Evolutionary conservation across 2,888 invertebrate genomes (phyloP), one percentile per base, ranked within the genome.

Genomic region (Drosophila buzzatii): DNA sequence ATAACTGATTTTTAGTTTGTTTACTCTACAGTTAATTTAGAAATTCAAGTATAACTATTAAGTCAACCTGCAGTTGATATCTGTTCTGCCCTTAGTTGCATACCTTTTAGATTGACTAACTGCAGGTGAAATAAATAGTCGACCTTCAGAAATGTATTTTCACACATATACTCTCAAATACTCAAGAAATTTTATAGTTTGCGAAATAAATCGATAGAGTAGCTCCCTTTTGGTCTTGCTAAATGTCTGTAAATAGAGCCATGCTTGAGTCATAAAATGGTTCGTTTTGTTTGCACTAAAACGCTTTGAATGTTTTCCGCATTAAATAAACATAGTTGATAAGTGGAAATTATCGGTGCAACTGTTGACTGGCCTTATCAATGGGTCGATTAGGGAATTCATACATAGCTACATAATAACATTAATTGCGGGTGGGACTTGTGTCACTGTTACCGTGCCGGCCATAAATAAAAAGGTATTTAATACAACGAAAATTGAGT

Each of bases 301-400:
- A 20, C 41, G 35, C 70, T 76, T 78, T 76, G 59, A 49, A 62
- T 62, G 63, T 53, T 79, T 68, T 68, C 80, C 76, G 76, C 80
- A 66, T 52, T 49, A 55, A 51, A 59, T 68, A 60, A 55, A 76
- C 80, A 85, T 58, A 60, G 27, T 12, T 67, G 83, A 83, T 76
- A 85, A 83, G 66, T 14, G 10, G 1, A 53, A 31, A 63, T 76
- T 73, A 80, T 85, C 81, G 73, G 20, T 60, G 79, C 83, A 71
- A 83, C 73, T 58, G 81, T 58, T 58, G 56, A 62, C 45, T 64
- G 58, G 53, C 55, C 44, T 81, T 83, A 85, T 80, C 85, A 70
- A 55, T 42, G 55, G 55, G 31, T 61, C 66, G 73, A 87, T 84
- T 83, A 79, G 53, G 67, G 63, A 68, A 72, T 56, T 64, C 35